A percentile compares a stretch with the other conserved stretches of the same genome.
Evolutionary conservation across 92 coral and sea anemone species (phyloP).

Genomic region (Siderastrea radians): DNA sequence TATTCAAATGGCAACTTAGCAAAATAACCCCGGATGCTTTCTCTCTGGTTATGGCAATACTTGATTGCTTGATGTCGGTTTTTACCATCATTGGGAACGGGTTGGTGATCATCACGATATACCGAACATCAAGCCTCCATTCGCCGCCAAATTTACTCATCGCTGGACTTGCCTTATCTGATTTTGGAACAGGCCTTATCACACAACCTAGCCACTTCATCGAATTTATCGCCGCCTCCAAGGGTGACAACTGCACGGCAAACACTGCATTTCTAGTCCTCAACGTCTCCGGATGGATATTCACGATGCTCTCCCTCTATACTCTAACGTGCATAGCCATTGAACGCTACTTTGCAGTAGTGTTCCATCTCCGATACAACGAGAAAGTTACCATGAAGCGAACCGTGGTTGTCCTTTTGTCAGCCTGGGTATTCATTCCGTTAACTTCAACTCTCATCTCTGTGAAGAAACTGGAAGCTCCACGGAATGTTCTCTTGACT

Average conservation of each 20-base stretch:
- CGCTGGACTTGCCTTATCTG: slow-evolving; percentile 18
- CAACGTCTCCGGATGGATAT: slow-evolving; percentile 13
- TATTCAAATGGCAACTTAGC: neutral
- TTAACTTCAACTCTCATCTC: no score
- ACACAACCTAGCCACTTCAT: slow-evolving; percentile 5
- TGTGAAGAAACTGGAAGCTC: neutral
- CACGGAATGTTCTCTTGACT: neutral
- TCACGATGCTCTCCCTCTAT: slow-evolving; percentile 10
- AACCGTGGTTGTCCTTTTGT: neutral
- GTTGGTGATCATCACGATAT: neutral
- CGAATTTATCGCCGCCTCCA: neutral
- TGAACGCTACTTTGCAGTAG: neutral
- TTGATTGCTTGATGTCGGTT: slow-evolving; percentile 1
- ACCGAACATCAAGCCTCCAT: neutral
- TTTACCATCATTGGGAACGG: neutral
- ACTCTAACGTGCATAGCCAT: neutral
- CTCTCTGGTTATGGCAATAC: neutral
- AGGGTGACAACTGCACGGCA: neutral
- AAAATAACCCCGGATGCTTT: neutral
- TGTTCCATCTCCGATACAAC: slow-evolving; percentile 23
- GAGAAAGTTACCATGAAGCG: slow-evolving; percentile 15
- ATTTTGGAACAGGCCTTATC: slow-evolving; percentile 22
- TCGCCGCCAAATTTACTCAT: slow-evolving; percentile 17
- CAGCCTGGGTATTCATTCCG: neutral
- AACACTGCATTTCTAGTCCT: neutral